Evolutionary conservation across 2,113 vertebrate genomes (phyloP), one percentile per base, ranked within the genome.

Genomic region (Eulemur macaco): DNA sequence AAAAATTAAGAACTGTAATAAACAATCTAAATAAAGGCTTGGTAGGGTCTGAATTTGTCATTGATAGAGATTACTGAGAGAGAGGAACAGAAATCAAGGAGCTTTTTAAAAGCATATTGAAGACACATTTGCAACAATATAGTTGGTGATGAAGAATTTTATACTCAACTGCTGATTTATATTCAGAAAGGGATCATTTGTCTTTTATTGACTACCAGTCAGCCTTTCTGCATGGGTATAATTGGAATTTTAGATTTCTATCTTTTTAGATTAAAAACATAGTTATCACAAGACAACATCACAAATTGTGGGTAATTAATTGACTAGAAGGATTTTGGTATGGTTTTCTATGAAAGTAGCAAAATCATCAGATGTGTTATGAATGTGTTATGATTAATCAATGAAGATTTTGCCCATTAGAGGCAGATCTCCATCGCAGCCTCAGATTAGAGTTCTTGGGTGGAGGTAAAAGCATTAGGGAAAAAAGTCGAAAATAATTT

Each of bases 331-430:
- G 34, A 81, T 37, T 93, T 95, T 77, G 20, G 17, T 78, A 78
- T 73, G 47, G 37, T 45, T 84, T 91, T 93, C 54, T 37, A 47
- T 74, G 45, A 54, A 93, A 90, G 74, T 47, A 71, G 34, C 31
- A n/a, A 31, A 91, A 71, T 71, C 52, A 86, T 64, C 39, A 54
- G 37, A 63, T 86, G 14, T 91, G 8, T 84, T 84, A 66, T 84
- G 50, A 84, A 83, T 37, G 18, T 58, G 39, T 78, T 31, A 66
- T 89, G 21, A 85, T 88, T 95, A 80, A 95, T 95, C 81, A 89
- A 23, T 64, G 31, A 86, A 69, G 1, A 74, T 54, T 87, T 90
- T 90, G 23, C 8, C 31, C 3, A n/a, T 93, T 86, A 63, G 6
- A 97, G 58, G 23, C 3, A 39, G 63, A 92, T 11, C 14, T 27